Conservation (phyloP, 2,888 invertebrate species). For the Phengaris arion region DNA sequence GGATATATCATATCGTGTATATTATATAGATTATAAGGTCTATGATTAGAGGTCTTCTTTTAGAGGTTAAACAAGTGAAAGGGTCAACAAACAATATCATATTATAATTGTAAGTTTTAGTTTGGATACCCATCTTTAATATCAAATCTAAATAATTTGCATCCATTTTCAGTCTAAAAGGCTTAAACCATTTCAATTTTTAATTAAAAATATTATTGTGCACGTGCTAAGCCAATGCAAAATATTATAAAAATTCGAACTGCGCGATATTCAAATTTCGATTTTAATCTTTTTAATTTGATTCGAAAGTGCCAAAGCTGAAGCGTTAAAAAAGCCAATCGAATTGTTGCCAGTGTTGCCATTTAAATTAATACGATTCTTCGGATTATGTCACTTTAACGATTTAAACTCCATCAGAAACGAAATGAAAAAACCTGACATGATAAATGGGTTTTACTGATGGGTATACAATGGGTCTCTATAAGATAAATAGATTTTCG, state of each 20-base stretch:
- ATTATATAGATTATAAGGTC: too few species aligned
- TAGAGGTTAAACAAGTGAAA: too few species aligned
- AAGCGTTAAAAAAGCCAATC: conserved; percentile 1
- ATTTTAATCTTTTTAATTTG: conserved; percentile 11
- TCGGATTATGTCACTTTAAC: conserved; percentile 16
- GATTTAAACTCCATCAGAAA: conserved; percentile 14
- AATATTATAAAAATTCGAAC: background rate
- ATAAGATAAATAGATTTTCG: too few species aligned
- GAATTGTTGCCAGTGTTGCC: conserved; percentile 13
- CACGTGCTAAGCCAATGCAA: background rate
- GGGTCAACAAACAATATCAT: too few species aligned
- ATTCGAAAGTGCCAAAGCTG: background rate
- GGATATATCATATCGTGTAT: too few species aligned
- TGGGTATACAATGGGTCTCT: too few species aligned
- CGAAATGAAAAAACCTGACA: conserved; percentile 15
- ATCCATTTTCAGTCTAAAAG: background rate
- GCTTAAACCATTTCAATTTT: background rate
- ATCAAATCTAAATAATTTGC: too few species aligned
- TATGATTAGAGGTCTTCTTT: too few species aligned
- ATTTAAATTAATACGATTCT: conserved; percentile 7
- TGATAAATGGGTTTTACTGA: background rate
- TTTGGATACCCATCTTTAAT: too few species aligned
- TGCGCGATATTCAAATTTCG: background rate
- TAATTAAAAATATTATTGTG: background rate
- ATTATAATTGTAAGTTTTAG: too few species aligned